Conservation (phyloP, 2,888 invertebrate genomes). For the Lobophora halterata region DNA sequence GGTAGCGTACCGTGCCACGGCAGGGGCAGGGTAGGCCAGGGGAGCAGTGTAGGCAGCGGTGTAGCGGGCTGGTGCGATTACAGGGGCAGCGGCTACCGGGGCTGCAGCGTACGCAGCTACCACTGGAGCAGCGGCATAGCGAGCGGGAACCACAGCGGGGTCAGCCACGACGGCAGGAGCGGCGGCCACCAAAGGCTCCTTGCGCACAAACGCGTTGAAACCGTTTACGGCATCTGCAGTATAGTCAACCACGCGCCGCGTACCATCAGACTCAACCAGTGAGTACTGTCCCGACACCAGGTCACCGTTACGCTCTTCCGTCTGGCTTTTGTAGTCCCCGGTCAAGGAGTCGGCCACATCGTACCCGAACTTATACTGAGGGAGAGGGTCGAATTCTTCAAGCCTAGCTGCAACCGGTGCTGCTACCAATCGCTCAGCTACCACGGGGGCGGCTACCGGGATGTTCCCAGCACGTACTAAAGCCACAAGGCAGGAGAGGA, state of each 20-base stretch:
- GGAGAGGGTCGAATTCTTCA: slow-evolving; percentile 76
- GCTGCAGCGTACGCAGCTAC: slow-evolving; percentile 23
- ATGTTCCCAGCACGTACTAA: slow-evolving; percentile 49
- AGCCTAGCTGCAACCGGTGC: slow-evolving; percentile 44
- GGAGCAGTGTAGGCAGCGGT: slow-evolving; percentile 49
- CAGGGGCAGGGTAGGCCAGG: slow-evolving; percentile 38
- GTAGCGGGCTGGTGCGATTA: slow-evolving; percentile 43
- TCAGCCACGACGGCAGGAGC: slow-evolving; percentile 37
- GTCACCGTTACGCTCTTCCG: slow-evolving; percentile 75
- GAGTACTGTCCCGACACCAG: slow-evolving; percentile 70
- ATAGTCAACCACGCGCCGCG: slow-evolving; percentile 64
- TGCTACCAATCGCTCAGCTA: slow-evolving; percentile 51
- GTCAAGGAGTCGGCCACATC: slow-evolving; percentile 63
- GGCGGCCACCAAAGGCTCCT: slow-evolving; percentile 44
- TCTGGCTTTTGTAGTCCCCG: slow-evolving; percentile 67
- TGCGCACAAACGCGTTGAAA: slow-evolving; percentile 65
- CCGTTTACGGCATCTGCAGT: slow-evolving; percentile 62
- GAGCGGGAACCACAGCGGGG: slow-evolving; percentile 37
- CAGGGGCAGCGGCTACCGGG: slow-evolving; percentile 24
- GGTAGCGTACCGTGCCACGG: slow-evolving; percentile 27
- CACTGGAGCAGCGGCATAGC: slow-evolving; percentile 29
- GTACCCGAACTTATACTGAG: slow-evolving; percentile 77
- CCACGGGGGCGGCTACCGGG: slow-evolving; percentile 39
- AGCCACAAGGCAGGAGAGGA: slow-evolving; percentile 60
- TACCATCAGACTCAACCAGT: slow-evolving; percentile 61